These are phyloP conservation scores for Tamandua tetradactyla DNA, from an alignment of 2,797 vertebrate genomes.

Conservation along the genomic window DNA sequence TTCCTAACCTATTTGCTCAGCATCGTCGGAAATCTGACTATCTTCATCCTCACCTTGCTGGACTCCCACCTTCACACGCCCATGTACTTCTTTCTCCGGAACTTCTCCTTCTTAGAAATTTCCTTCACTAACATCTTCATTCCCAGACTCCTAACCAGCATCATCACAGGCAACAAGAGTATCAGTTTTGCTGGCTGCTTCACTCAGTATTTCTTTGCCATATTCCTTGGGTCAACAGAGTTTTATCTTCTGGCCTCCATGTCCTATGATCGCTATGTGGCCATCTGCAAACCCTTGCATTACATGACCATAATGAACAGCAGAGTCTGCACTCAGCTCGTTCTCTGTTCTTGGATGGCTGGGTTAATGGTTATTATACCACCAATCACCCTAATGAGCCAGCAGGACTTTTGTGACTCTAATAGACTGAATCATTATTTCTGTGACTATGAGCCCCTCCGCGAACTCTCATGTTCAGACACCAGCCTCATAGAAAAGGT, in stretches of 20 bases:
- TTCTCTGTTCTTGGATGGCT: constrained; percentile 59
- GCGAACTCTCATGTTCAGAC: constrained; percentile 60
- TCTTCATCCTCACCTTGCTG: constrained; percentile 50
- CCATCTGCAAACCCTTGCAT: constrained; percentile 34
- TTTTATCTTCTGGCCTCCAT: constrained; percentile 63
- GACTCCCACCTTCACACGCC: constrained; percentile 57
- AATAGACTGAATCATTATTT: constrained; percentile 65
- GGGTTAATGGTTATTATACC: constrained; percentile 45
- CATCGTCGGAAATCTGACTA: constrained; percentile 33
- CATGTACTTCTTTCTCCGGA: too few relatives aligned
- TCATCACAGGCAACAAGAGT: constrained; percentile 49
- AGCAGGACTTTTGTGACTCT: constrained; percentile 64
- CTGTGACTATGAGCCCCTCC: constrained; percentile 66
- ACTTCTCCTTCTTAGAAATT: constrained; percentile 67
- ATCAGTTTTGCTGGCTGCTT: constrained; percentile 64
- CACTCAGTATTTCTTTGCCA: constrained; percentile 63
- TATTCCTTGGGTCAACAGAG: constrained; percentile 48
- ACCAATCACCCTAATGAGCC: constrained; percentile 50
- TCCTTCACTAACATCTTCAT: constrained; percentile 50
- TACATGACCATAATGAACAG: constrained; percentile 36
- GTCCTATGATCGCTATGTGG: too few relatives aligned
- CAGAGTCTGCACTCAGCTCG: constrained; percentile 30
- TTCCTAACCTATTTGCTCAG: constrained; percentile 46
- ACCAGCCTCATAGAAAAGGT: constrained; percentile 41
- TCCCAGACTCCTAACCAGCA: constrained; percentile 48